Evolutionary conservation across 2,888 invertebrate genomes (phyloP).

Genomic region (Macroteleia sp.): DNA sequence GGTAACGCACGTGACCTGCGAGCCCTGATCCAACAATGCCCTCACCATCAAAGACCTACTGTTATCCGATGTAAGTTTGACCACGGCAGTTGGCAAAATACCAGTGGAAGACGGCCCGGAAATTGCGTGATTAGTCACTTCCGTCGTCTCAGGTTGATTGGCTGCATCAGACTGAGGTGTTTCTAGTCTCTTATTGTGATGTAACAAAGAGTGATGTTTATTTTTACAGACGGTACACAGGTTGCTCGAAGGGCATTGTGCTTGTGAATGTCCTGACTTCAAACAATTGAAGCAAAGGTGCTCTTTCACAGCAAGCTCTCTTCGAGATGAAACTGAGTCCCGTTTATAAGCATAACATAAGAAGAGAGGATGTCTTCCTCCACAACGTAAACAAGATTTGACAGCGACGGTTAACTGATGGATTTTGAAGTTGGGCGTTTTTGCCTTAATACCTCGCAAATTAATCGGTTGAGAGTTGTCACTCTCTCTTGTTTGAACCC

Average conservation of each 20-base stretch:
- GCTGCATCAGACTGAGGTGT: neutral
- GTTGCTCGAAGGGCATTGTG: neutral
- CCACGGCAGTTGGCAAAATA: neutral
- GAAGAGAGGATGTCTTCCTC: neutral
- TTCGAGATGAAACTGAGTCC: neutral
- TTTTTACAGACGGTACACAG: neutral
- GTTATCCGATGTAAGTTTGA: neutral
- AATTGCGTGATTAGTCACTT: neutral
- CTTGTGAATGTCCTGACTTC: neutral
- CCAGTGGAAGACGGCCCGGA: neutral
- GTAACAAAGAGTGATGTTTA: neutral
- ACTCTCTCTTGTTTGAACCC: neutral
- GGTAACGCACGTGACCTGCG: neutral
- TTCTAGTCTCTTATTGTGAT: neutral
- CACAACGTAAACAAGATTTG: neutral
- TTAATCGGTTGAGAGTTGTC: neutral
- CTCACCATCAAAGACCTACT: neutral
- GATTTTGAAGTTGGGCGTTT: neutral
- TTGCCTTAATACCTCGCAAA: too few relatives aligned
- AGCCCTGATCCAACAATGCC: neutral
- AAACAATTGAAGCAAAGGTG: neutral
- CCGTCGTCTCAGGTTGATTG: neutral
- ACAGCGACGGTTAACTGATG: neutral
- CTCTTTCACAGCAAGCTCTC: neutral
- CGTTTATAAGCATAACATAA: neutral